phyloP scores from a whole-genome alignment of 2,113 vertebrate species.

The Proteles cristata region DNA sequence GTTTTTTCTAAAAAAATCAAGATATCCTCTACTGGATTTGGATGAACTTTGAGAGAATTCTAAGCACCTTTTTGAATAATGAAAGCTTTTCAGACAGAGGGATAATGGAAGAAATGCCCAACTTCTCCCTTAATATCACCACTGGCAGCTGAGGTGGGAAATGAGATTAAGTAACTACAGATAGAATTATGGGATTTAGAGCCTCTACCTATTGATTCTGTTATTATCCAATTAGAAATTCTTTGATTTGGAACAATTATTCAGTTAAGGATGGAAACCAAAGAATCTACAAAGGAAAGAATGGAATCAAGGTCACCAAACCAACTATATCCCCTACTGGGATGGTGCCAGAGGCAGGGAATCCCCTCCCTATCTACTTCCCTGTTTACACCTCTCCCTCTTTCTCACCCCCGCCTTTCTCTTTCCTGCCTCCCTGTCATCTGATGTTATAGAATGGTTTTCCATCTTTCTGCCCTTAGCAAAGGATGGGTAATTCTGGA shows the following conservation, averaged over 20 bases:
- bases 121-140: not conserved
- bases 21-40: constrained; percentile 8
- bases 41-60: constrained; percentile 36
- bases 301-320: not conserved
- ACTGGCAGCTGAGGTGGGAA: not conserved
- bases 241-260: constrained; percentile 8
- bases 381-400: not conserved
- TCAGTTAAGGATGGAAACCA: not conserved
- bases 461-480: not conserved
- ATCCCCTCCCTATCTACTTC: not conserved
- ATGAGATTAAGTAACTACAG: not conserved
- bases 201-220: not conserved
- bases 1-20: not conserved
- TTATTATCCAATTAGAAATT: constrained; percentile 21
- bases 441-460: not conserved
- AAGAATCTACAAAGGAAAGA: not conserved
- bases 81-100: not conserved
- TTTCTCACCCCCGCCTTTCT: no score
- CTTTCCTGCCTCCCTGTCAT: not conserved
- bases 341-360: not conserved
- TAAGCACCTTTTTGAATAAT: not conserved
- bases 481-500: not conserved
- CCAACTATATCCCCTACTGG: not conserved
- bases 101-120: not conserved
- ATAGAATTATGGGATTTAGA: not conserved